Evolutionary conservation across 2,113 vertebrate species (phyloP).

Genomic region (Neopipo cinnamomea): DNA sequence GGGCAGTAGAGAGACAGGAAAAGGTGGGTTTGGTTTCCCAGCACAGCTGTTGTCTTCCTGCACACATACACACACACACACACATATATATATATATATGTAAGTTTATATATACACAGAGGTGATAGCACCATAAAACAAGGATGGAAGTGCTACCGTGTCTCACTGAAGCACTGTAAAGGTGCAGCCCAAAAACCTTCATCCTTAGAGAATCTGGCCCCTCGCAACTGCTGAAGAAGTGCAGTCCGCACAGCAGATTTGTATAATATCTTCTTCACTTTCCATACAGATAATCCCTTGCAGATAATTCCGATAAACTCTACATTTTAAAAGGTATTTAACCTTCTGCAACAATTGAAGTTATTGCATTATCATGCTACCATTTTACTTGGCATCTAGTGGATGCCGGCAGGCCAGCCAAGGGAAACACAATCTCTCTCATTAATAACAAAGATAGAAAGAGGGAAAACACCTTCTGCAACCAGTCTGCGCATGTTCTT

Average conservation of each 20-base stretch:
- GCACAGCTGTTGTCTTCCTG: neutral
- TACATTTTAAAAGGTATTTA: neutral
- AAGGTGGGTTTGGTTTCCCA: neutral
- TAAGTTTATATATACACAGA: neutral
- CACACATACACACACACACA: neutral
- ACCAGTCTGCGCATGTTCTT: neutral
- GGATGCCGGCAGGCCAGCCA: neutral
- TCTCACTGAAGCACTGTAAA: neutral
- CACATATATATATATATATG: fast-evolving
- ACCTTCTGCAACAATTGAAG: neutral
- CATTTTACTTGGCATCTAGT: neutral
- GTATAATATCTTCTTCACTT: neutral
- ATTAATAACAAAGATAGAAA: neutral
- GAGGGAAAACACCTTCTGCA: neutral
- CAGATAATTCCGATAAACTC: neutral
- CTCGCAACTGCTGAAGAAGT: neutral
- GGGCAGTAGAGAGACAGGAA: neutral
- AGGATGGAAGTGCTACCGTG: neutral
- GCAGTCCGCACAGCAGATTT: neutral
- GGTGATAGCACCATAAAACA: neutral
- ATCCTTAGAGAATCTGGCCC: neutral
- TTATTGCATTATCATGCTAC: neutral
- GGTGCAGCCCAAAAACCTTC: neutral
- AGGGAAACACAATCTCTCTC: neutral
- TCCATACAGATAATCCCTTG: neutral